phyloP scores from a whole-genome alignment of 2,888 invertebrate genomes.

The Zonitis immaculata region DNA sequence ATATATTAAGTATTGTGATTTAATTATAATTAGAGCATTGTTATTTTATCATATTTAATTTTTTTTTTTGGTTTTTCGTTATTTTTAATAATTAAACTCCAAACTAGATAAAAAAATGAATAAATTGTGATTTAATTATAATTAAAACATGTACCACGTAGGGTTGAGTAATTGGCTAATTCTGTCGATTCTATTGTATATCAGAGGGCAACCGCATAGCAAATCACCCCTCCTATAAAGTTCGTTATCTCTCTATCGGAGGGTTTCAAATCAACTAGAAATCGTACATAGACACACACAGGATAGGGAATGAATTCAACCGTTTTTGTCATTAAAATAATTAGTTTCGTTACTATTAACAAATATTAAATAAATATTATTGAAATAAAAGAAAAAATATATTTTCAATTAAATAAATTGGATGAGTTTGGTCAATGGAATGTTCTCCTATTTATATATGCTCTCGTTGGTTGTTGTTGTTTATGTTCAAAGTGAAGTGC shows the following conservation, averaged over 20 bases:
- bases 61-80: too few species aligned
- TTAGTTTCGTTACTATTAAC: neutral
- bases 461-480: too few species aligned
- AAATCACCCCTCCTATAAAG: constrained; percentile 44
- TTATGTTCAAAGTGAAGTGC: constrained; percentile 30
- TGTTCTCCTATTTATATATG: too few species aligned
- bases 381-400: too few species aligned
- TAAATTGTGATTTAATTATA: constrained; percentile 49
- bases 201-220: constrained; percentile 50
- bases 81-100: too few species aligned
- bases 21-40: constrained; percentile 50
- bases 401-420: too few species aligned
- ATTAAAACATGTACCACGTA: constrained; percentile 49
- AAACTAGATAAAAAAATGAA: too few species aligned
- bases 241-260: constrained; percentile 39
- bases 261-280: constrained; percentile 16
- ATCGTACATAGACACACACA: neutral
- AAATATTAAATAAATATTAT: too few species aligned
- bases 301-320: neutral
- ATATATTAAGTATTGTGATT: too few species aligned
- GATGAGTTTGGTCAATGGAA: too few species aligned
- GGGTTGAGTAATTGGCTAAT: constrained; percentile 49
- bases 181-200: constrained; percentile 48
- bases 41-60: too few species aligned
- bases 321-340: constrained; percentile 3